phyloP scores from a whole-genome alignment of 2,888 invertebrate genomes.

The Zonitis immaculata region DNA sequence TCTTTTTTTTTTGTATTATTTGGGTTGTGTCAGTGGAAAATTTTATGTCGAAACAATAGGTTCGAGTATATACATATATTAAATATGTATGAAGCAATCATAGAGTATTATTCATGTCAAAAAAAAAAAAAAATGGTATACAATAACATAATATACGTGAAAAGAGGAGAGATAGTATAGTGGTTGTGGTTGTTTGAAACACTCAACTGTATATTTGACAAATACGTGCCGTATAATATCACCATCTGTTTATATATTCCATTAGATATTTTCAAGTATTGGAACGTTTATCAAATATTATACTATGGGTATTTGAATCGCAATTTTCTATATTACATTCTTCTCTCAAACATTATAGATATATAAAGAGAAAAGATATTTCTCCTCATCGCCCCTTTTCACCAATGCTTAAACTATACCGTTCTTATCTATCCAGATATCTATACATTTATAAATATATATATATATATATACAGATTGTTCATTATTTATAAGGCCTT shows the following conservation, averaged over 20 bases:
- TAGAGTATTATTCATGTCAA: slow-evolving; percentile 40
- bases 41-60: slow-evolving; percentile 28
- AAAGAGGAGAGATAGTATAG: slow-evolving; percentile 10
- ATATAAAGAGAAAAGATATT: neutral
- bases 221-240: slow-evolving; percentile 38
- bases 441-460: too few relatives aligned
- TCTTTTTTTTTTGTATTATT: slow-evolving; percentile 2
- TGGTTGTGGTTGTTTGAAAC: slow-evolving; percentile 32
- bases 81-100: slow-evolving; percentile 43
- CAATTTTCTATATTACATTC: slow-evolving; percentile 11
- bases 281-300: slow-evolving; percentile 24
- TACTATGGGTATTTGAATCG: slow-evolving; percentile 16
- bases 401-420: too few relatives aligned
- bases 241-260: slow-evolving; percentile 39
- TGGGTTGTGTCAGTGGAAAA: slow-evolving; percentile 15
- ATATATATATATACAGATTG: too few relatives aligned
- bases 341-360: neutral
- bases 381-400: neutral
- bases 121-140: slow-evolving; percentile 24
- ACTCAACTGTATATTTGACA: slow-evolving; percentile 32
- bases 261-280: slow-evolving; percentile 34
- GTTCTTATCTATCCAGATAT: too few relatives aligned
- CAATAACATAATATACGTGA: neutral
- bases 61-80: slow-evolving; percentile 34
- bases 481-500: too few relatives aligned